A percentile compares a stretch with the other conserved stretches of the same genome.
Conservation (phyloP, 2,113 vertebrate genomes). For the Nothobranchius furzeri region DNA sequence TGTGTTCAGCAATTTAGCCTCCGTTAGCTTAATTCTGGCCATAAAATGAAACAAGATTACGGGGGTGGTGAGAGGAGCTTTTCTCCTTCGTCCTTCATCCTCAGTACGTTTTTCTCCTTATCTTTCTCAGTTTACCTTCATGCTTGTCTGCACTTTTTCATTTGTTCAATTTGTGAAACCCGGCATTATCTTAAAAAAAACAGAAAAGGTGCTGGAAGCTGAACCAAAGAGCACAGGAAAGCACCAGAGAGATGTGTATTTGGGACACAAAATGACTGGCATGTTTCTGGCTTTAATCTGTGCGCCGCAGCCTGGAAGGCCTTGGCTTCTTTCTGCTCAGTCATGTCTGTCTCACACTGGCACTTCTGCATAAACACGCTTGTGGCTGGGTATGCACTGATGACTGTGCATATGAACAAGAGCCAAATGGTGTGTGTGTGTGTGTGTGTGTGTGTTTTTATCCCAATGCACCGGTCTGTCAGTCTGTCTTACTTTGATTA, state of each 20-base stretch:
- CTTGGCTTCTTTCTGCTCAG: constrained; percentile 46
- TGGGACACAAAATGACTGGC: constrained; percentile 59
- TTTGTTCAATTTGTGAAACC: constrained; percentile 47
- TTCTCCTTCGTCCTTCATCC: neutral
- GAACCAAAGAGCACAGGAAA: constrained; percentile 49
- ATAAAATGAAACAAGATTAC: neutral
- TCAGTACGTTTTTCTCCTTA: constrained; percentile 14
- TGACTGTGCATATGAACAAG: constrained; percentile 39
- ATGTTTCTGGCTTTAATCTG: constrained; percentile 73
- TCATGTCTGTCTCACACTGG: constrained; percentile 61
- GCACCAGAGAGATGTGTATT: constrained; percentile 51
- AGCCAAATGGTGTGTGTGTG: constrained; percentile 28
- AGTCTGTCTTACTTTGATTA: constrained; percentile 44
- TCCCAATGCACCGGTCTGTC: constrained; percentile 36
- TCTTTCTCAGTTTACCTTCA: constrained; percentile 12
- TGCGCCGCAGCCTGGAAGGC: constrained; percentile 43
- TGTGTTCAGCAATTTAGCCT: constrained; percentile 1
- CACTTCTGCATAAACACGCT: constrained; percentile 54
- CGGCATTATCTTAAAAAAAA: constrained; percentile 41
- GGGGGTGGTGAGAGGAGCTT: neutral
- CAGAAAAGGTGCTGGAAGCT: constrained; percentile 13
- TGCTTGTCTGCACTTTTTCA: constrained; percentile 23
- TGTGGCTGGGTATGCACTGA: constrained; percentile 26
- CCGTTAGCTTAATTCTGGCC: neutral
- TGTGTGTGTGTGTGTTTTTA: constrained; percentile 47